Base-by-base conservation (phyloP, 1,140 invertebrate species). In the Aphelinus certus region DNA sequence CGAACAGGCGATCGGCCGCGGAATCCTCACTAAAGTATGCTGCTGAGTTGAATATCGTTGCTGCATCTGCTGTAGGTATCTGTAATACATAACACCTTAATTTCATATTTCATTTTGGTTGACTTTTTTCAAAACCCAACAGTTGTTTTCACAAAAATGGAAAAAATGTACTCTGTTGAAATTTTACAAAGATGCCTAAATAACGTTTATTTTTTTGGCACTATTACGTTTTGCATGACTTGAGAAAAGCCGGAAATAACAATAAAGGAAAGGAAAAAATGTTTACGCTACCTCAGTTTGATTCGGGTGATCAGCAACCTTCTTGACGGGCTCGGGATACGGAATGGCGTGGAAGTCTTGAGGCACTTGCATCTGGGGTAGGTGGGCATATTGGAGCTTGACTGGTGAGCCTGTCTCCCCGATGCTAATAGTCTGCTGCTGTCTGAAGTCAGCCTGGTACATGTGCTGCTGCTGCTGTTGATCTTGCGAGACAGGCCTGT, bases 1-100 rank as follows among this genome's bases (percentile, higher is more conserved):
- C 80, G 75, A 88, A 88, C 46, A 88, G 80, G 71, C 83, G 86
- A 82, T 88, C 87, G 57, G 87, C 82, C 26, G 82, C 82, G 51
- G 87, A 83, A 84, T 88, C 86, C 67, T 88, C 86, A 68, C 69
- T 85, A 77, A 88, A 88, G 78, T 87, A 88, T 45, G 85, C 82
- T 46, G 86, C 84, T 26, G 87, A 87, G 79, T 88, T 88, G 76
- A 87, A 87, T 78, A 87, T 87, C 60, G 85, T 83, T 74, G 86
- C 79, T 58, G 81, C 76, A 3, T 70, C 73, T 57, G 53, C n/a
- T 60, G 73, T 2, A 42, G 66, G 3, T 3, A 74, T 69, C 73
- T 74, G 48, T 3, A 73, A 53, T 9, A 53, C 53, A 47, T 10
- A 61, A 51, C 5, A 61, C 61, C 46, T 53, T 10, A 0, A 6